phyloP scores from a whole-genome alignment of 2,888 invertebrate genomes.

The Cerceris ruficornis region DNA sequence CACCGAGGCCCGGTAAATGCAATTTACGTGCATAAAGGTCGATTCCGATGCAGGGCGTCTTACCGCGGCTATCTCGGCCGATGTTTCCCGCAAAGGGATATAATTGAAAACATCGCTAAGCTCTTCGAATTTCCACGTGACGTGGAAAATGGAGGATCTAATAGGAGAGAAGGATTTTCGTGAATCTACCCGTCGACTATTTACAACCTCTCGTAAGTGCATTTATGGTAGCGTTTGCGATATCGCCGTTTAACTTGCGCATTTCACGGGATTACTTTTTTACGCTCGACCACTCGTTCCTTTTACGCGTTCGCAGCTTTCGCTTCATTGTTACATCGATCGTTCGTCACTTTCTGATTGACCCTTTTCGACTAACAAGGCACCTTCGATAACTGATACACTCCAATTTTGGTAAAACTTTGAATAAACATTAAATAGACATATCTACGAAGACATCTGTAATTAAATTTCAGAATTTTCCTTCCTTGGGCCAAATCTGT shows the following conservation, averaged over 20 bases:
- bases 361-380: too few species aligned
- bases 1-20: constrained; percentile 2
- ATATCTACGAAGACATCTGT: too few species aligned
- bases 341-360: neutral
- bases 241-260: neutral
- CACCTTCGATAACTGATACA: too few species aligned
- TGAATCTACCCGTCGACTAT: constrained; percentile 7
- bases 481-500: too few species aligned
- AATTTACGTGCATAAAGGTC: constrained; percentile 16
- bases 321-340: neutral
- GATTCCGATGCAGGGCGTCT: neutral
- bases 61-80: neutral
- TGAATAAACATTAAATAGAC: too few species aligned
- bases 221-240: constrained; percentile 1
- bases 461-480: too few species aligned
- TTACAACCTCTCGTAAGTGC: constrained; percentile 2
- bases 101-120: constrained; percentile 37
- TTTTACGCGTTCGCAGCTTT: neutral
- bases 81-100: constrained; percentile 11
- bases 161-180: neutral
- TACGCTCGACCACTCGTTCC: neutral
- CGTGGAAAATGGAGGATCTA: constrained; percentile 4
- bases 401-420: too few species aligned
- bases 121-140: constrained; percentile 19
- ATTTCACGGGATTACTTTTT: constrained; percentile 1